phyloP scores from a whole-genome alignment of 1,140 invertebrate species.

The Pomacea maculata region DNA sequence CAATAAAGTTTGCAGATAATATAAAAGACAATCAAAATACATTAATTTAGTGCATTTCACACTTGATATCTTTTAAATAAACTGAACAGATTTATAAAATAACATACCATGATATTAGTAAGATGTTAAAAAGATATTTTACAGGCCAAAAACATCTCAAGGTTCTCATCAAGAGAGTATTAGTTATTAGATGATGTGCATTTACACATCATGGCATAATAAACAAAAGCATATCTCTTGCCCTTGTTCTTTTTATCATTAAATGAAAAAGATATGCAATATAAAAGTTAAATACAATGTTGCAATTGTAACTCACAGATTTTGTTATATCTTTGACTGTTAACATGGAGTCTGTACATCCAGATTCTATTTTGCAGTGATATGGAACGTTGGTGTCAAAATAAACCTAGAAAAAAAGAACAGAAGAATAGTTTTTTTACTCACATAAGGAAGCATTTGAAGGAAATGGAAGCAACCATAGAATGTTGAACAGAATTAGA shows the following conservation, averaged over 20 bases:
- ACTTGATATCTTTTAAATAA: too few relatives aligned
- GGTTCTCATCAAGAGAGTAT: too few relatives aligned
- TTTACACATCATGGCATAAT: too few relatives aligned
- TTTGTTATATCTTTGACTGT: background rate
- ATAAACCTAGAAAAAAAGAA: background rate
- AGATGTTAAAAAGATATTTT: too few relatives aligned
- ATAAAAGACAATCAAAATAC: too few relatives aligned
- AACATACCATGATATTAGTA: too few relatives aligned
- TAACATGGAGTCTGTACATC: conserved; percentile 15
- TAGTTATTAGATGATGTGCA: background rate
- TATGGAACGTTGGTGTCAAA: conserved; percentile 17
- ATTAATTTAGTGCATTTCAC: too few relatives aligned
- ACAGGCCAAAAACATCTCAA: background rate
- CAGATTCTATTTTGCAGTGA: conserved; percentile 2
- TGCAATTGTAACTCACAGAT: background rate
- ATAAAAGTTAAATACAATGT: too few relatives aligned
- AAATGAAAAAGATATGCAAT: too few relatives aligned
- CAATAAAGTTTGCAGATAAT: background rate
- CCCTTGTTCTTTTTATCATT: too few relatives aligned
- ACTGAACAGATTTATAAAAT: too few relatives aligned
- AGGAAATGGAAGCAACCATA: background rate
- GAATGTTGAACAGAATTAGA: background rate
- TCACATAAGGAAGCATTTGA: background rate
- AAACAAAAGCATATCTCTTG: too few relatives aligned
- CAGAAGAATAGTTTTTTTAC: background rate